Evolutionary conservation across 2,888 invertebrate genomes (phyloP).

Genomic region (Leucoma salicis): DNA sequence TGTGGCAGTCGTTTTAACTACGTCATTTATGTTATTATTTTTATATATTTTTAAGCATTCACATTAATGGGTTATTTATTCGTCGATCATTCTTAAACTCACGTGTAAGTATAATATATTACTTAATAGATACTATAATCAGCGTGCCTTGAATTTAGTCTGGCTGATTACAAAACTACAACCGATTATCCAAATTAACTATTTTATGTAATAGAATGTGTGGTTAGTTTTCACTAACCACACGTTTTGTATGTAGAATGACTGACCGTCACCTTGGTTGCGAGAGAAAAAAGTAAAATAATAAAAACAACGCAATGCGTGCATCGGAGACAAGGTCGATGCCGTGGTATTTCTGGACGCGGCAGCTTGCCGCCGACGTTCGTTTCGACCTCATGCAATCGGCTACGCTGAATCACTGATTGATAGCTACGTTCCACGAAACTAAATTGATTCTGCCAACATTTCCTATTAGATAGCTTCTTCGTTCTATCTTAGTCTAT

Average conservation of each 20-base stretch:
- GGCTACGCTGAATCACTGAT: slow-evolving; percentile 60
- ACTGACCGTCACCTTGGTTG: slow-evolving; percentile 71
- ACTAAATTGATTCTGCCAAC: slow-evolving; percentile 48
- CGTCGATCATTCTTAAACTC: too few species aligned
- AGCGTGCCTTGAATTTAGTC: too few species aligned
- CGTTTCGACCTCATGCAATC: slow-evolving; percentile 49
- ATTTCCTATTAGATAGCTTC: slow-evolving; percentile 34
- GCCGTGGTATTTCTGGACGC: slow-evolving; percentile 73
- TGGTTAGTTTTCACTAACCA: too few species aligned
- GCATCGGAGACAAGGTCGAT: slow-evolving; percentile 75
- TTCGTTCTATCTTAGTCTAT: slow-evolving; percentile 1
- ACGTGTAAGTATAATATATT: too few species aligned
- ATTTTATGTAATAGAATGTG: slow-evolving; percentile 8
- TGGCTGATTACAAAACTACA: neutral
- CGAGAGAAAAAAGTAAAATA: slow-evolving; percentile 65
- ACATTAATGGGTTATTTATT: too few species aligned
- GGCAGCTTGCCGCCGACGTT: slow-evolving; percentile 49
- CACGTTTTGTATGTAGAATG: slow-evolving; percentile 22
- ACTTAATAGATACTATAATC: too few species aligned
- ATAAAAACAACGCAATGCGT: slow-evolving; percentile 70
- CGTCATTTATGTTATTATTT: too few species aligned
- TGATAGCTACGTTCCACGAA: slow-evolving; percentile 60
- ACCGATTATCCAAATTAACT: slow-evolving; percentile 14
- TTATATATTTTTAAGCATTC: too few species aligned
- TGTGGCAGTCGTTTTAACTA: too few species aligned